phyloP scores from a whole-genome alignment of 2,888 invertebrate genomes.

The Protophormia terraenovae region DNA sequence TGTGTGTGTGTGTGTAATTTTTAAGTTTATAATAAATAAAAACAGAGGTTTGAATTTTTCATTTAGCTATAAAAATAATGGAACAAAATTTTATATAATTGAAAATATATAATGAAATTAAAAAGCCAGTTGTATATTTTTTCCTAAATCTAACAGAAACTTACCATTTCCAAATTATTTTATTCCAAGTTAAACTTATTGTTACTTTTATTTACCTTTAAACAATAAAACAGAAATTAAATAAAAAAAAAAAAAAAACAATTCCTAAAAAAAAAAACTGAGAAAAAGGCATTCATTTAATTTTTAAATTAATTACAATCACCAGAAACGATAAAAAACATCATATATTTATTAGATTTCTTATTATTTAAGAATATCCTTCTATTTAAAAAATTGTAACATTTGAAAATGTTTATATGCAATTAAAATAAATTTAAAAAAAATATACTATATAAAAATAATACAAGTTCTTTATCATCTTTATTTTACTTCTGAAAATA shows the following conservation, averaged over 20 bases:
- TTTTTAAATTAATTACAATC: not conserved
- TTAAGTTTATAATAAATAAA: constrained; percentile 39
- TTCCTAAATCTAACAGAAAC: not conserved
- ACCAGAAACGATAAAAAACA: not conserved
- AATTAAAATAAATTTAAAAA: not conserved
- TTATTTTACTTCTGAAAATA: not conserved
- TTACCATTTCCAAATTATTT: constrained; percentile 37
- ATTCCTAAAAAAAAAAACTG: constrained; percentile 18
- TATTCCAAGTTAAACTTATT: constrained; percentile 27
- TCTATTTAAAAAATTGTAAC: constrained; percentile 16
- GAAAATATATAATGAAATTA: not conserved
- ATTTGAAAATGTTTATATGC: constrained; percentile 22
- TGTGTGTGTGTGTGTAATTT: constrained; percentile 28
- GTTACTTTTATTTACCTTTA: constrained; percentile 21
- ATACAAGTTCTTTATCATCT: not conserved
- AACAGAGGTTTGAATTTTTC: constrained; percentile 16
- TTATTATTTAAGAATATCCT: constrained; percentile 27
- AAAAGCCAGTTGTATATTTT: not conserved
- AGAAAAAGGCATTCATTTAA: constrained; percentile 2
- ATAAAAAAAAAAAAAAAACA: constrained; percentile 2
- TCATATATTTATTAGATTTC: constrained; percentile 9
- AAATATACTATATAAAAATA: not conserved
- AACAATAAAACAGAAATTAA: too few relatives aligned
- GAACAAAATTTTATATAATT: not conserved
- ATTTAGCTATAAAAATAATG: constrained; percentile 10